phyloP scores from a whole-genome alignment of 2,888 invertebrate genomes.

The Megastigmus dorsalis region DNA sequence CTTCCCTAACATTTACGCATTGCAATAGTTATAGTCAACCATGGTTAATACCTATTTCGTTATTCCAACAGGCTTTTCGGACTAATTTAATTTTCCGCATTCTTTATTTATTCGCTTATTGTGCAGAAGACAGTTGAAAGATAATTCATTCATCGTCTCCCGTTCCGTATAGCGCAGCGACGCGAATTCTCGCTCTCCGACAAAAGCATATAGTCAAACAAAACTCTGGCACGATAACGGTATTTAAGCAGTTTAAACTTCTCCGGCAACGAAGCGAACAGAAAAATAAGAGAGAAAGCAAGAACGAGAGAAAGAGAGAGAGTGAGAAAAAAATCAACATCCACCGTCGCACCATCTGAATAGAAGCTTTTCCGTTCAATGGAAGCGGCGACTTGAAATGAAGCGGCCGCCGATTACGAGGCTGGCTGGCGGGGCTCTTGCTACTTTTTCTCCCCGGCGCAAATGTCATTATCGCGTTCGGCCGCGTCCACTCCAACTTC shows the following conservation, averaged over 20 bases:
- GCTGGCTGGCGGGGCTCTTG: no score
- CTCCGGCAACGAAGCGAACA: not conserved
- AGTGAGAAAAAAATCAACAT: not conserved
- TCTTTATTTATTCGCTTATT: no score
- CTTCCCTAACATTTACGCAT: no score
- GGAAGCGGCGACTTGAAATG: conserved; percentile 41
- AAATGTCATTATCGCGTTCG: conserved; percentile 47
- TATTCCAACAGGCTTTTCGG: no score
- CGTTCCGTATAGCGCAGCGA: no score
- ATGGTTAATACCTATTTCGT: no score
- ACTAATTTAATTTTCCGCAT: no score
- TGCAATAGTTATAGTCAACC: no score
- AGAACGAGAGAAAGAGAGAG: not conserved
- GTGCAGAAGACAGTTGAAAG: no score
- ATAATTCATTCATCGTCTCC: no score
- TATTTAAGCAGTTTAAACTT: conserved; percentile 35
- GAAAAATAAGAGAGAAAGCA: no score
- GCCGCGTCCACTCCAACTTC: conserved; percentile 40
- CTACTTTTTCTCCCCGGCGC: conserved; percentile 23
- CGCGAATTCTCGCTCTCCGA: no score
- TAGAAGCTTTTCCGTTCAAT: conserved; percentile 27
- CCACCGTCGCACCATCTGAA: not conserved
- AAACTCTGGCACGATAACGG: conserved; percentile 7
- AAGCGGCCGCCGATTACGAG: conserved; percentile 26
- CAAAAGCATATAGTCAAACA: conserved; percentile 2